Base-by-base conservation (phyloP, 1,140 invertebrate genomes). In the Diabrotica undecimpunctata region DNA sequence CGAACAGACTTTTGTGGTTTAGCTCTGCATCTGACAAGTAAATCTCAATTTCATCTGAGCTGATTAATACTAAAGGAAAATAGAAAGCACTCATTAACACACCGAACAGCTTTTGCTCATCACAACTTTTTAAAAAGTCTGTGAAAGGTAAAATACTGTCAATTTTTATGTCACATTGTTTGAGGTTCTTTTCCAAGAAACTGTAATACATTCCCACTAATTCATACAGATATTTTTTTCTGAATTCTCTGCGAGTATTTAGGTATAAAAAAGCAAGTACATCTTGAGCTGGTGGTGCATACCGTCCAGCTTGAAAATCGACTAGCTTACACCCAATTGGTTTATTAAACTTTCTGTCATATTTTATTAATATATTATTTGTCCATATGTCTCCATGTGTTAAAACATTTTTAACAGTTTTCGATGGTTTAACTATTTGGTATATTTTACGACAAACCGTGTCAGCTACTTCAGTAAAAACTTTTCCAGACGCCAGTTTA, bases 371-470 rank as follows among this genome's bases (percentile, higher is more conserved):
- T 6, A 82, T 72, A 68, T 82, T 82, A 64, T 79, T 81, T 0
- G 77, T 70, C 79, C 79, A 81, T 37, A 81, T 41, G 64, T 81
- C 80, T 8, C 80, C 79, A 61, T 81, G 80, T 41, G 74, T 78
- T 38, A 81, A 66, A 7, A 79, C 76, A 61, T 78, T 81, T 36
- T 68, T 55, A 51, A 62, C 71, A 37, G 36, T 66, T 12, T 68
- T 59, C 5, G 75, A 65, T 13, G 63, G 67, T 54, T 69, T 70
- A 7, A 70, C 65, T 53, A 66, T 41, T 5, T 50, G n/a, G 39
- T 68, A 70, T 53, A 68, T 58, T 41, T 59, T 57, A 25, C 37
- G 41, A n/a, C 59, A 68, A 10, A 57, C 11, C 6, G 53, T 39
- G 9, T 13, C 52, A 5, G 62, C 52, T 9, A 64, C 61, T 38